These are phyloP conservation scores for Leptodactylus fuscus DNA, from an alignment of 2,113 vertebrate genomes.

Conservation along the genomic window DNA sequence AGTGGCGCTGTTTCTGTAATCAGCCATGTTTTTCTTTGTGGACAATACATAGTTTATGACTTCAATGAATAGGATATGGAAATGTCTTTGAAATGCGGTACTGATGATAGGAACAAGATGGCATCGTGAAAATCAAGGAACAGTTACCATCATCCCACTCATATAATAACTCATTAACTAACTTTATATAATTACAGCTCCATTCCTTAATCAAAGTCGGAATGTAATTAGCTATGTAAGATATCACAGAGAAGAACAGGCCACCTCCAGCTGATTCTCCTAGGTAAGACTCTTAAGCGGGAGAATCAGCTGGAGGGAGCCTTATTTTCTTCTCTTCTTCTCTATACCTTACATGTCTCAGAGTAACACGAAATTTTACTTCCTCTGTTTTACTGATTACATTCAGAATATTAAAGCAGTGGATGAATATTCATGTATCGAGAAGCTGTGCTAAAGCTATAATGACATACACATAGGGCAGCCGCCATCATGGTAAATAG, in stretches of 20 bases:
- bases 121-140: not conserved
- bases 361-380: not conserved
- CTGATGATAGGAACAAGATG: not conserved
- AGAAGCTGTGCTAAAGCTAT: not conserved
- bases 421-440: constrained; percentile 9
- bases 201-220: not conserved
- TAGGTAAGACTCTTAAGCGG: constrained; percentile 6
- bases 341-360: not conserved
- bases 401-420: not conserved
- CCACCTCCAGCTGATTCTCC: constrained; percentile 10
- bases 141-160: not conserved
- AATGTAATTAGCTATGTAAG: constrained; percentile 2
- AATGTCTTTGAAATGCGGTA: not conserved
- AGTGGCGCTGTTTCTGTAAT: no score
- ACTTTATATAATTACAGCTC: constrained; percentile 2
- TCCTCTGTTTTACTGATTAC: constrained; percentile 10
- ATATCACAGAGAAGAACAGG: constrained; percentile 5
- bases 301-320: not conserved
- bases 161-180: constrained; percentile 1
- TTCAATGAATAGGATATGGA: not conserved
- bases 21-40: no score
- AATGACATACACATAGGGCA: not conserved
- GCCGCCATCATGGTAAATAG: not conserved
- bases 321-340: not conserved
- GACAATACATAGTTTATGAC: not conserved